Base-by-base conservation (phyloP, 2,797 vertebrate genomes). In the Somateria mollissima region DNA sequence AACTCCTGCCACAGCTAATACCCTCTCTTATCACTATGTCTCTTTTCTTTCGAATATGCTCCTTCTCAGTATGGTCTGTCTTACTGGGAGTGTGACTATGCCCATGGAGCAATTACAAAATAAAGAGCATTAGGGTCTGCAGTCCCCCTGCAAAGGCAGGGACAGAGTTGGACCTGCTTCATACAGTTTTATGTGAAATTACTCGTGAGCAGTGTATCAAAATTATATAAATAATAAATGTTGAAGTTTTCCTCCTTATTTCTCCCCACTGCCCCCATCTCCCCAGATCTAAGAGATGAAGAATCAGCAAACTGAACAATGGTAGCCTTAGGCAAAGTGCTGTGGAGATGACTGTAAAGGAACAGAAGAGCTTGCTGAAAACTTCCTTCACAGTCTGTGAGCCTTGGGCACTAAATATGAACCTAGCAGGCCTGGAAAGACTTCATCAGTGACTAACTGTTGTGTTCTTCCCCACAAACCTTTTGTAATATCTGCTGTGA, bases 321-420 rank as follows among this genome's bases (percentile, higher is more conserved):
- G 37, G 53, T 53, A 92, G 91, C 97, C 93, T 92, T 7, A 78
- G 93, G 96, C 77, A 90, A 92, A 62, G 69, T 27, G 54, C 57
- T 92, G 57, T 28, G 19, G 57, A 93, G 91, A 94, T 67, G 70
- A 61, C 25, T 88, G 43, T 74, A 72, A 80, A 91, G 82, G 69
- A 66, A 84, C 77, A 85, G 81, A 86, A 95, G 85, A 84, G 70
- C 69, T 79, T 22, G 70, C 41, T 85, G 90, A 74, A 87, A 91
- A 91, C 65, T 90, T 93, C 56, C 66, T 85, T 75, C 54, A 51
- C 28, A 69, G 77, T 37, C 32, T 94, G 70, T 82, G 89, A 62
- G 64, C 93, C 92, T 85, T 73, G 67, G 66, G 84, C 93, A 25
- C 25, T 53, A 47, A 53, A 30, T 13, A 7, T 15, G 60, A 93